These are phyloP conservation scores for Ormyrus labotus DNA, from an alignment of 2,888 invertebrate species.

Conservation along the genomic window DNA sequence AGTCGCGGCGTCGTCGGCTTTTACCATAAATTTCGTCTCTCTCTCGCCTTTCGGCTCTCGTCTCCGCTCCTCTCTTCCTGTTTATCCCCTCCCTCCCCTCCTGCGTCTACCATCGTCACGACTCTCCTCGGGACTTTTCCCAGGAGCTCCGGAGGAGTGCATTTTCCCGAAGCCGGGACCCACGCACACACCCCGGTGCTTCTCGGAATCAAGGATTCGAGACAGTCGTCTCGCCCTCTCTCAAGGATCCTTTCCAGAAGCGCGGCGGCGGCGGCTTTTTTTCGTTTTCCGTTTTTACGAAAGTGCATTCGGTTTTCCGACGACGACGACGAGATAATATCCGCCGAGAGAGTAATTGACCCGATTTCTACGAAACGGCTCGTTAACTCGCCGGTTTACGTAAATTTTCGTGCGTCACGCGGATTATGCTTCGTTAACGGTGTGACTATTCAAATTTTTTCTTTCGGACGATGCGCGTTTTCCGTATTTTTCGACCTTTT, in stretches of 20 bases:
- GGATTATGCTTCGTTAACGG: not conserved
- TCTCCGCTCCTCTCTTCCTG: constrained; percentile 22
- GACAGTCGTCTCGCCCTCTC: constrained; percentile 4
- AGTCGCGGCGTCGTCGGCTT: constrained; percentile 60
- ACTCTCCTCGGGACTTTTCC: constrained; percentile 57
- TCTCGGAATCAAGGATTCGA: constrained; percentile 65
- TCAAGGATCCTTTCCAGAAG: constrained; percentile 2
- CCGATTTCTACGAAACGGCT: constrained; percentile 26
- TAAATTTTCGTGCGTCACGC: constrained; percentile 15
- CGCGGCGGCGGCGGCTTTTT: not conserved
- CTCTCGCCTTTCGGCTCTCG: constrained; percentile 58
- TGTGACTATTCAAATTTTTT: too few species aligned
- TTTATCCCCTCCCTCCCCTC: constrained; percentile 24
- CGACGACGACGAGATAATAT: not conserved
- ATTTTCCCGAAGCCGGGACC: constrained; percentile 65
- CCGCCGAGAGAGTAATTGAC: constrained; percentile 23
- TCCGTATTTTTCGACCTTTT: too few species aligned
- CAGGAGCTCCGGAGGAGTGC: constrained; percentile 61
- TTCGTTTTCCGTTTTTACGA: constrained; percentile 3
- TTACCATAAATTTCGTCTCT: constrained; percentile 68
- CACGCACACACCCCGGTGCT: constrained; percentile 71
- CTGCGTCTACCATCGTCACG: not conserved
- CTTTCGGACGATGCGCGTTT: too few species aligned
- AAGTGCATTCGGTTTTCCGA: not conserved
- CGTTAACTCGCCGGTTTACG: not conserved